A percentile compares a stretch with the other conserved stretches of the same genome.
phyloP scores from a whole-genome alignment of 2,113 vertebrate genomes.

The Morone saxatilis region DNA sequence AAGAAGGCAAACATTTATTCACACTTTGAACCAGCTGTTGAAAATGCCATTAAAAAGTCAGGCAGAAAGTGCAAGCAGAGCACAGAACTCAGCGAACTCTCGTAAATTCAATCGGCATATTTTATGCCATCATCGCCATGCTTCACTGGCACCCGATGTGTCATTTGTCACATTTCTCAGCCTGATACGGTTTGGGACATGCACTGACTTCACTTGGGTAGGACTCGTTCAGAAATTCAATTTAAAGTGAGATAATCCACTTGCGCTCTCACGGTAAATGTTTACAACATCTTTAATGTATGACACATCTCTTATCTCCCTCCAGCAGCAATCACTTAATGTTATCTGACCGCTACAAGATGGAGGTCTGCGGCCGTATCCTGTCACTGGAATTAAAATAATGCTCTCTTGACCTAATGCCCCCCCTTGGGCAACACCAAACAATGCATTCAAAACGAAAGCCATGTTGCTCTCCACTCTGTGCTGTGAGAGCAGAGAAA shows the following conservation, averaged over 20 bases:
- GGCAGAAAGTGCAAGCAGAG: conserved; percentile 27
- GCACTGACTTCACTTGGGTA: neutral
- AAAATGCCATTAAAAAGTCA: conserved; percentile 24
- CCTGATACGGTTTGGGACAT: neutral
- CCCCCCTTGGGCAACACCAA: conserved; percentile 16
- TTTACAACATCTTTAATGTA: conserved; percentile 55
- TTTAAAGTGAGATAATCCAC: conserved; percentile 26
- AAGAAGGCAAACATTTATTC: conserved; percentile 76
- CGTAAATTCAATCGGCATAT: conserved; percentile 10
- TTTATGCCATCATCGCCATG: conserved; percentile 2
- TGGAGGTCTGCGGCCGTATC: conserved; percentile 32
- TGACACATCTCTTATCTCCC: conserved; percentile 64
- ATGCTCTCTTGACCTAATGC: conserved; percentile 65
- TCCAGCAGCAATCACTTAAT: conserved; percentile 56
- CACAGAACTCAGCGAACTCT: conserved; percentile 15
- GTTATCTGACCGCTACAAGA: conserved; percentile 67
- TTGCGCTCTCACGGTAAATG: conserved; percentile 1
- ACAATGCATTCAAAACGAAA: conserved; percentile 18
- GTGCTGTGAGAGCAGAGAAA: conserved; percentile 15
- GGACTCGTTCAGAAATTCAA: conserved; percentile 9
- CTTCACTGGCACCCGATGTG: neutral
- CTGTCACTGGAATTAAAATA: conserved; percentile 61
- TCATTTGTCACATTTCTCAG: conserved; percentile 9
- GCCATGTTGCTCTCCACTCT: neutral
- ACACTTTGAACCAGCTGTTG: conserved; percentile 59